Evolutionary conservation across 2,113 vertebrate genomes (phyloP), one percentile per base, ranked within the genome.

Genomic region (Mustela nigripes): DNA sequence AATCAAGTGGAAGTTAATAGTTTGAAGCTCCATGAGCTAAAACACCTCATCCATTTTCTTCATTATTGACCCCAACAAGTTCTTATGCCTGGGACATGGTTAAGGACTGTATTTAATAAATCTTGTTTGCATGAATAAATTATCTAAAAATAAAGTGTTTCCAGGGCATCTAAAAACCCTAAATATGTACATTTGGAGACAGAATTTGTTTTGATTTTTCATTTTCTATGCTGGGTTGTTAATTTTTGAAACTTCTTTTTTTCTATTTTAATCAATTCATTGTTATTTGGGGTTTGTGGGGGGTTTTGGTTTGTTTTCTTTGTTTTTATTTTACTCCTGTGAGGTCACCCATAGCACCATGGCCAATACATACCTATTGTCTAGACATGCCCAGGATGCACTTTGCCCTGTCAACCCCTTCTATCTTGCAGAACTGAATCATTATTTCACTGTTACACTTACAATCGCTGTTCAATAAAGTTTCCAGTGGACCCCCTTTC

Each of bases 391-490:
- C 88, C 18, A 93, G 22, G 22, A 62, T 62, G 39, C 45, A 91
- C 24, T 9, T 48, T 98, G 58, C 83, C 39, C 2, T 0, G 42
- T 71, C 11, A 4, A 0, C 95, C 71, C 39, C 89, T 58, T 94
- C 15, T n/a, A 65, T 92, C 24, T 87, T 94, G 48, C 36, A 85
- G 95, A 98, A 98, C 53, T 90, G 97, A 98, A 95, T 89, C 91
- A 97, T 97, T 80, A 56, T 97, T 97, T 96, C 83, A 33, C 69
- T 85, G 67, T 98, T 98, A 50, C 31, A 69, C 11, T 98, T 94
- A n/a, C n/a, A 97, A 87, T 97, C 86, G 78, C 94, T 89, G 22
- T 15, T 95, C 62, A 94, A 94, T 62, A 96, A 97, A 86, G 58
- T n/a, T 97, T 93, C 82, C 85, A 94, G 11, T n/a, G 96, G 86